Conservation (phyloP, 2,888 invertebrate species). For the Euclidia mi region DNA sequence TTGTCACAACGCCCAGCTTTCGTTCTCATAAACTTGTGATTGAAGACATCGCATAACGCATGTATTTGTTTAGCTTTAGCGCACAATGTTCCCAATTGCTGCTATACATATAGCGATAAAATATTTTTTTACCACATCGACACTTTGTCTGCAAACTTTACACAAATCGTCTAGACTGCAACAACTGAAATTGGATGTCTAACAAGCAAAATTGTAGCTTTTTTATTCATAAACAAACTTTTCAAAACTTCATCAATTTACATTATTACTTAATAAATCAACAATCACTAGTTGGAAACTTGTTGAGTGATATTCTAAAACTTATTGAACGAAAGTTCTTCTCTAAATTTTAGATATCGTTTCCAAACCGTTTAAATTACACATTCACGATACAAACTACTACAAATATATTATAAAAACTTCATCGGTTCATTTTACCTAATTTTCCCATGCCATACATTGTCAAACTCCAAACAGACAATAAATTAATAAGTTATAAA, state of each 20-base stretch:
- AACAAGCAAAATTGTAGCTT: constrained; percentile 14
- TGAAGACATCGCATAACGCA: constrained; percentile 15
- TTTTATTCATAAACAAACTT: constrained; percentile 25
- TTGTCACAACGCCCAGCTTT: not conserved
- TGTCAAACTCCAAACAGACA: constrained; percentile 43
- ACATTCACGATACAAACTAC: not conserved
- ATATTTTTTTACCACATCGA: constrained; percentile 26
- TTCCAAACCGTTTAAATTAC: constrained; percentile 4
- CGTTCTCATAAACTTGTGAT: constrained; percentile 11
- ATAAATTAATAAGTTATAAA: constrained; percentile 53
- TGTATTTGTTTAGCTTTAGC: constrained; percentile 18
- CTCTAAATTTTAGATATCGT: not conserved
- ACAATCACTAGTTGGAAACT: constrained; percentile 22
- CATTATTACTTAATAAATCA: constrained; percentile 24
- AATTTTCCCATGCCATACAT: constrained; percentile 27
- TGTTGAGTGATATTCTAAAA: constrained; percentile 20
- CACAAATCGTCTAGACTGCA: constrained; percentile 44
- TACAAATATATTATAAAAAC: not conserved
- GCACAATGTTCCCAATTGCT: constrained; percentile 15
- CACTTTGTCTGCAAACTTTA: constrained; percentile 39
- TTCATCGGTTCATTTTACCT: not conserved
- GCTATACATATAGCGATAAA: constrained; percentile 27
- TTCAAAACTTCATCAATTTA: too few relatives aligned
- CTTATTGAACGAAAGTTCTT: constrained; percentile 5
- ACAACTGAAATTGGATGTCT: constrained; percentile 32